phyloP scores from a whole-genome alignment of 2,888 invertebrate genomes.

The Cantharis rustica region DNA sequence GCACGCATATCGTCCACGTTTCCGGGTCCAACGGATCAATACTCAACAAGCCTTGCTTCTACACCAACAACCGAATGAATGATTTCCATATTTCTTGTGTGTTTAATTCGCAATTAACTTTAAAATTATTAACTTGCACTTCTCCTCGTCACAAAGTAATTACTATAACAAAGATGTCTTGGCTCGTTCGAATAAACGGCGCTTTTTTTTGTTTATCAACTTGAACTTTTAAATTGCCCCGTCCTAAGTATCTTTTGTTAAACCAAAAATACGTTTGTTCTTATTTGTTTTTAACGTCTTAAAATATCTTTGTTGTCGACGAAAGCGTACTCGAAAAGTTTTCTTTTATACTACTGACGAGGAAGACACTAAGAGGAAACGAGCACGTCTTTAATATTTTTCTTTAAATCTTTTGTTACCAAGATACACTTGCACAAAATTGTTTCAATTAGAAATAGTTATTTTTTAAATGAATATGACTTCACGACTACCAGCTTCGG shows the following conservation, averaged over 20 bases:
- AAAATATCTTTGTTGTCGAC: not conserved
- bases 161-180: not conserved
- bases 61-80: not conserved
- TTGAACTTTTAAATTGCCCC: not conserved
- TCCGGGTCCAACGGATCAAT: constrained; percentile 23
- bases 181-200: not conserved
- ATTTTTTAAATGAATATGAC: not conserved
- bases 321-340: not conserved
- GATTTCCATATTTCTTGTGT: not conserved
- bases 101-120: not conserved
- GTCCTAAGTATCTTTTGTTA: constrained; percentile 1
- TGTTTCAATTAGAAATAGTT: not conserved
- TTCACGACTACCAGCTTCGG: not conserved
- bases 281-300: not conserved
- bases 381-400: not conserved
- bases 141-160: not conserved
- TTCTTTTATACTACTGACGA: not conserved
- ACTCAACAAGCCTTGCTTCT: constrained; percentile 4
- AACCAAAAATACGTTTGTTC: not conserved
- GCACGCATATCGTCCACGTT: constrained; percentile 23
- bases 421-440: not conserved
- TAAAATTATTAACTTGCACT: not conserved
- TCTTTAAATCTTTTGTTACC: not conserved
- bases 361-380: not conserved
- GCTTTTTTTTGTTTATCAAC: not conserved